A percentile compares a stretch with the other conserved stretches of the same genome.
Conservation (phyloP, 2,888 invertebrate species). For the Machimus rusticus region DNA sequence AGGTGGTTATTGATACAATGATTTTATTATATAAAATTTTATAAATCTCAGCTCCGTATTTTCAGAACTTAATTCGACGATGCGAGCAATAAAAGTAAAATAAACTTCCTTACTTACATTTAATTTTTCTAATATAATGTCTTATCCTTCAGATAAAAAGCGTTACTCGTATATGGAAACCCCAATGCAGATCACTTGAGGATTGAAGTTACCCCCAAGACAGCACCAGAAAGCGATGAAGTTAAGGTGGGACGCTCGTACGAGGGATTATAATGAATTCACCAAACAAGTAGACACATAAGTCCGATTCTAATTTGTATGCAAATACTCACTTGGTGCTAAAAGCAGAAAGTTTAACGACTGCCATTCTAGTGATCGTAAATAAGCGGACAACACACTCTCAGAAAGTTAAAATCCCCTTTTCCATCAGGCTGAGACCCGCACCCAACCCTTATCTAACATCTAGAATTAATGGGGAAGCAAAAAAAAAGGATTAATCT, state of each 20-base stretch:
- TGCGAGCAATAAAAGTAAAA: no score
- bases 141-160: neutral
- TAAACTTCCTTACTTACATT: no score
- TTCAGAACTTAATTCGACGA: no score
- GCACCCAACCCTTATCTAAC: neutral
- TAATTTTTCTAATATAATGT: no score
- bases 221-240: neutral
- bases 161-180: neutral
- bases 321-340: constrained; percentile 26
- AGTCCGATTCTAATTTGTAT: constrained; percentile 41
- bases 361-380: neutral
- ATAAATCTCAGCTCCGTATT: no score
- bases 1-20: no score
- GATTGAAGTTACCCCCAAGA: neutral
- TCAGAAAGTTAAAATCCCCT: constrained; percentile 14
- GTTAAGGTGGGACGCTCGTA: neutral
- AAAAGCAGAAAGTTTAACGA: constrained; percentile 28
- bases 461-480: constrained; percentile 1
- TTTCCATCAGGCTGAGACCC: neutral
- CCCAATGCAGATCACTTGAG: neutral
- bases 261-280: constrained; percentile 1
- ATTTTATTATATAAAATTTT: no score
- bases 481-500: neutral
- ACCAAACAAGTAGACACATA: constrained; percentile 27
- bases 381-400: neutral